phyloP scores from a whole-genome alignment of 2,797 vertebrate genomes.

The Sebastes hubbsi region DNA sequence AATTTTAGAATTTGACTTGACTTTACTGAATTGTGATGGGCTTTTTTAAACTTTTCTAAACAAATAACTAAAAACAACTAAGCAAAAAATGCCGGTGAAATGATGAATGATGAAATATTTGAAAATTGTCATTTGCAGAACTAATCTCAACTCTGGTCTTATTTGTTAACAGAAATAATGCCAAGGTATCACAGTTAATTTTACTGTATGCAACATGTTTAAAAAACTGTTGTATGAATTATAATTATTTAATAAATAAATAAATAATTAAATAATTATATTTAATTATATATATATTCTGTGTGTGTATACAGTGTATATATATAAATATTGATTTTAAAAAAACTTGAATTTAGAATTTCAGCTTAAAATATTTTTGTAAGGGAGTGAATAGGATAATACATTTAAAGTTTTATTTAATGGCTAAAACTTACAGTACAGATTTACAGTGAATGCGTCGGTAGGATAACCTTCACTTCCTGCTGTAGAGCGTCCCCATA shows the following conservation, averaged over 20 bases:
- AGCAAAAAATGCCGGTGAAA: not conserved
- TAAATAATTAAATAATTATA: not conserved
- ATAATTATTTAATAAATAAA: not conserved
- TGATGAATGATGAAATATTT: not conserved
- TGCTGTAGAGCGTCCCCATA: not conserved
- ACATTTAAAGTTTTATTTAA: not conserved
- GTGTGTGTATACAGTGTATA: no score
- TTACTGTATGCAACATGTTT: not conserved
- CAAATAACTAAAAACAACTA: not conserved
- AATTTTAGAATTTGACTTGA: not conserved
- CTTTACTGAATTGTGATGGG: no score
- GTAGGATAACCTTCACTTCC: not conserved
- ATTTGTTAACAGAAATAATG: not conserved
- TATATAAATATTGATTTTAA: no score
- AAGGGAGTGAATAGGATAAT: not conserved
- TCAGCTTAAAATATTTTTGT: not conserved
- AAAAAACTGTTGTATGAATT: not conserved
- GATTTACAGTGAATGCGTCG: no score
- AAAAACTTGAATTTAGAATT: accelerated
- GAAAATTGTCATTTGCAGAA: no score
- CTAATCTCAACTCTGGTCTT: not conserved
- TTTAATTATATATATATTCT: no score
- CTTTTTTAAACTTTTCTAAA: not conserved
- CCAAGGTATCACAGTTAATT: not conserved
- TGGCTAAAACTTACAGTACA: not conserved